Base-by-base conservation (phyloP, 35 echinoderm and acorn worm genomes). In the Apostichopus japonicus region DNA sequence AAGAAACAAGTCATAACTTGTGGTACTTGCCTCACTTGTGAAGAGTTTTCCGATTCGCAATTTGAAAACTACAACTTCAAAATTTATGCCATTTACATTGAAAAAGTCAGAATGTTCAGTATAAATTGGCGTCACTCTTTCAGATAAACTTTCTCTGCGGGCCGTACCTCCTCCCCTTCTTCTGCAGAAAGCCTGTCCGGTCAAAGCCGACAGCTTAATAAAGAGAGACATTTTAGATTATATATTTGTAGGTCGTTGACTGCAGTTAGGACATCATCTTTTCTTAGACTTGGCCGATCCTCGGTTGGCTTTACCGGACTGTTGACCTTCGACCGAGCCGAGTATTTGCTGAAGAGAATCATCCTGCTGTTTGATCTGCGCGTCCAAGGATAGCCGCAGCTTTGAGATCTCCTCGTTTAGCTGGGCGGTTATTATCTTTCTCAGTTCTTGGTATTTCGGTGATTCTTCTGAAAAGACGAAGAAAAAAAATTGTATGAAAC, bases 341-440 rank as follows among this genome's bases (percentile, higher is more conserved):
- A 99, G 63, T 65, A 96, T 99, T 84, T 99, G 94, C 79, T 99
- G 97, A 5, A 99, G 53, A 5, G 92, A 71, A 13, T 99, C 97
- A 21, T 99, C 95, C 71, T 99, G 96, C 17, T 91, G 78, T 63
- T 95, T 86, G 23, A 99, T 96, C 89, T 99, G 97, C 53, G 95
- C 97, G 15, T 82, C 87, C 17, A 99, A 73, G 8, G 91, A 95
- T 13, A 76, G 8, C 55, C 95, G 87, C 5, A 99, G 84, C 86
- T 93, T 96, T 6, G 91, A 73, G 59, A 99, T 94, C 72, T 99
- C 97, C 6, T 93, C 95, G 10, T 86, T 93, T 54, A 99, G 56
- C 76, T 99, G 97, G 16, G 94, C 76, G 44, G 95, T 96, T 79
- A 99, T 96, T 57, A 99, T 77, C 78, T 99, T 94, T 57, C 97